phyloP scores from a whole-genome alignment of 2,113 vertebrate genomes.

The Halcyon malimbica region DNA sequence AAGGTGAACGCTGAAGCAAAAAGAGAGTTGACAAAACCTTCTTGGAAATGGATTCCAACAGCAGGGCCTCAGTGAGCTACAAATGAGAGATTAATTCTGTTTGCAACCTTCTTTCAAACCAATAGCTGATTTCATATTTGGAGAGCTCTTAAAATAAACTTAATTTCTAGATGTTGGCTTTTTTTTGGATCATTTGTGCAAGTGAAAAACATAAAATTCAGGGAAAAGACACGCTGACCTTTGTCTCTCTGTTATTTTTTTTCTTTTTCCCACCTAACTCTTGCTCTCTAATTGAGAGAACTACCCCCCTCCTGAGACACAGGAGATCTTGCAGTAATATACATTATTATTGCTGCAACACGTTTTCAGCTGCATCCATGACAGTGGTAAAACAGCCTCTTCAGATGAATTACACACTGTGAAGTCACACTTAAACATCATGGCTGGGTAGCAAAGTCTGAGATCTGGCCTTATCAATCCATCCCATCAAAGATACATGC shows the following conservation, averaged over 20 bases:
- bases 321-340: neutral
- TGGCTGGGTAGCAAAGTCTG: neutral
- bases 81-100: constrained; percentile 18
- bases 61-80: neutral
- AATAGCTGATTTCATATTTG: neutral
- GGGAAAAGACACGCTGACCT: neutral
- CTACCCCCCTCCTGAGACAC: neutral
- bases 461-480: neutral
- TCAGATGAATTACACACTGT: neutral
- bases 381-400: neutral
- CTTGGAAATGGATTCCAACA: neutral
- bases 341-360: neutral
- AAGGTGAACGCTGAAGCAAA: neutral
- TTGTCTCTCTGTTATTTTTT: neutral
- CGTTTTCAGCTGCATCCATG: fast-evolving
- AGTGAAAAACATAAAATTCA: constrained; percentile 26
- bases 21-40: neutral
- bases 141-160: neutral
- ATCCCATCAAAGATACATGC: neutral
- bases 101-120: constrained; percentile 1
- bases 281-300: neutral
- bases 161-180: neutral
- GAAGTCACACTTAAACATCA: neutral
- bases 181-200: neutral
- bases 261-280: neutral